Conservation (phyloP, 1,140 invertebrate species). For the Aphelinus atriplicis region DNA sequence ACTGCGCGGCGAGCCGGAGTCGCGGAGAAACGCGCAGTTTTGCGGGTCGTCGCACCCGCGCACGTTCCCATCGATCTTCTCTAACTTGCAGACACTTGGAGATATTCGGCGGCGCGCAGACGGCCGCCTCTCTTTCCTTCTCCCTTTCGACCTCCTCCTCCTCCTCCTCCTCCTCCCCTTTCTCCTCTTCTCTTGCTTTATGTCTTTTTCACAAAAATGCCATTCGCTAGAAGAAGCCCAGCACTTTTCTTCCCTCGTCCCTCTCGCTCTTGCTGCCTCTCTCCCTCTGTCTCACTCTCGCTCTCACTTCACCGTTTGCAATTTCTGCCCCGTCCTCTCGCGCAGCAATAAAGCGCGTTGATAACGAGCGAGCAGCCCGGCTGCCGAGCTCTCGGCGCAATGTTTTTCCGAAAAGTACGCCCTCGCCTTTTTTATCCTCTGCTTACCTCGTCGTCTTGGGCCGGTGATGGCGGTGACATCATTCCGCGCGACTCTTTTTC, state of each 20-base stretch:
- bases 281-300: not conserved
- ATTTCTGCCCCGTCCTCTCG: slow-evolving; percentile 9
- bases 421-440: not conserved
- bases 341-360: slow-evolving; percentile 25
- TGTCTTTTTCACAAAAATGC: slow-evolving; percentile 31
- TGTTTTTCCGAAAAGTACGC: slow-evolving; percentile 19
- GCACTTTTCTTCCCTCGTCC: not conserved
- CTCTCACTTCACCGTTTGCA: not conserved
- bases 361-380: slow-evolving; percentile 13
- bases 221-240: not conserved
- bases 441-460: not conserved
- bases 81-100: not conserved
- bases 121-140: not conserved
- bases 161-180: not conserved
- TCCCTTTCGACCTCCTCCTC: not conserved
- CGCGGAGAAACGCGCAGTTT: slow-evolving; percentile 2
- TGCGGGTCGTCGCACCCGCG: slow-evolving; percentile 24
- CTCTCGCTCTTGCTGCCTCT: not conserved
- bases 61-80: slow-evolving; percentile 37
- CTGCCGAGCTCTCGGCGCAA: not conserved
- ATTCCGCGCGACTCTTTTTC: not conserved
- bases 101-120: slow-evolving; percentile 3
- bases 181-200: slow-evolving; percentile 1
- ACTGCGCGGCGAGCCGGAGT: too few species aligned
- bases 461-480: not conserved